These are phyloP conservation scores for Phoeniculus purpureus DNA, from an alignment of 2,797 vertebrate species.

Conservation along the genomic window DNA sequence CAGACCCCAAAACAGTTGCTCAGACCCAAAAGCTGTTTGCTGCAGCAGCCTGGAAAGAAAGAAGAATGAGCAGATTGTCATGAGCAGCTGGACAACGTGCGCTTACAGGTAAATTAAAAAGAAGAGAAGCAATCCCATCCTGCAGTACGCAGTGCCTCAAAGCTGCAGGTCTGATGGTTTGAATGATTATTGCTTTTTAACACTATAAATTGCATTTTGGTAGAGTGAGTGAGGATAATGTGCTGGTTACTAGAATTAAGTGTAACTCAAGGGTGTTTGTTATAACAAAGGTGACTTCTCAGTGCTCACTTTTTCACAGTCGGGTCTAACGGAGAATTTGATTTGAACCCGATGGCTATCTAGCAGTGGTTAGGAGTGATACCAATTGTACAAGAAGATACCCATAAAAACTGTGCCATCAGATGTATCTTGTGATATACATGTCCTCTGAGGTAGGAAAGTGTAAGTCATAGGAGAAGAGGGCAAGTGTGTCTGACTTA, in stretches of 20 bases:
- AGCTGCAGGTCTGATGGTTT: background rate
- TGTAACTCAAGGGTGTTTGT: background rate
- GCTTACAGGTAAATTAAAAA: background rate
- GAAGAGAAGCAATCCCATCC: background rate
- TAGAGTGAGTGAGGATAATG: background rate
- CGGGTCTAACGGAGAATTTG: background rate
- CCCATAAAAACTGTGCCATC: conserved; percentile 6
- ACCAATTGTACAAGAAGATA: background rate
- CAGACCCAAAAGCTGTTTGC: background rate
- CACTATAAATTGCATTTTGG: conserved; percentile 18
- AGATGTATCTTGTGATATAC: conserved; percentile 2
- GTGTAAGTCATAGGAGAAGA: conserved; percentile 44
- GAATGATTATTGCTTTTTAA: conserved; percentile 31
- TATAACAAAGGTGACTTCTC: conserved; percentile 31
- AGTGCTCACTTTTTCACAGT: background rate
- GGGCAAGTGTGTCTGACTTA: conserved; percentile 31
- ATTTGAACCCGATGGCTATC: background rate
- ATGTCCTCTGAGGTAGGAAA: conserved; percentile 41
- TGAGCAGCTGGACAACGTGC: background rate
- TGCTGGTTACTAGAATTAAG: conserved; percentile 2
- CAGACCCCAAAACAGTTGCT: background rate
- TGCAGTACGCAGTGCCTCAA: background rate
- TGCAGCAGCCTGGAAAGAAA: background rate
- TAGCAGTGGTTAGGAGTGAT: background rate
- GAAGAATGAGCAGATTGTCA: background rate